Base-by-base conservation (phyloP, 2,113 vertebrate species). In the Mixornis gularis region DNA sequence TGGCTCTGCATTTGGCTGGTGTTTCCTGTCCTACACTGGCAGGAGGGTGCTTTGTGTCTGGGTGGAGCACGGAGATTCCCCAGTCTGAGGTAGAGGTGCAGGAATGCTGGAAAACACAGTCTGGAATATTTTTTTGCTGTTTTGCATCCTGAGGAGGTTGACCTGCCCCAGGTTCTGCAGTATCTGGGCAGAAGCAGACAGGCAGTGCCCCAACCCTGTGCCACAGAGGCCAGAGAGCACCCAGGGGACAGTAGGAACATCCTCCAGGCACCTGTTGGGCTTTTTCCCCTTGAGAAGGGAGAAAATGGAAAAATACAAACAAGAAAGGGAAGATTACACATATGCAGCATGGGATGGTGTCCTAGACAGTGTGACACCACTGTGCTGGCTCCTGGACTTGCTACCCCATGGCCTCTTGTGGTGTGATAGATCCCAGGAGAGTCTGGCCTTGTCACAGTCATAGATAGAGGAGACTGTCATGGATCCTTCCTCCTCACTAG, bases 271-370 rank as follows among this genome's bases (percentile, higher is more conserved):
- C 30, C 17, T 29, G 15, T 22, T 59, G 46, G 38, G 27, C 17
- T 59, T 80, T 76, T 80, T 72, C 3, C 14, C 6, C 15, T 68
- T 30, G 5, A 83, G 48, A 71, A 68, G 12, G 15, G 27, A n/a
- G 24, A 76, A 21, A 34, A 2, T 34, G 8, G 14, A 4, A 27
- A 15, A 60, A n/a, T 22, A 26, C 19, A 59, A 32, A 49, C 12
- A 9, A 9, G 11, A 53, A 70, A 65, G 30, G 14, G 14, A 51
- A n/a, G 0, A 15, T 43, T 43, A 10, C 38, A 11, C 2, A 0
- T 9, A 27, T 64, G 68, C 30, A 49, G 7, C 1, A 1, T 6
- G 11, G 29, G 17, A 16, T 24, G 4, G 46, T 81, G 84, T 59
- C 44, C 30, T 3, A 5, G 36, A 18, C 60, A 41, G 13, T 1